Base-by-base conservation (phyloP, 2,113 vertebrate species). In the Phalacrocorax aristotelis region DNA sequence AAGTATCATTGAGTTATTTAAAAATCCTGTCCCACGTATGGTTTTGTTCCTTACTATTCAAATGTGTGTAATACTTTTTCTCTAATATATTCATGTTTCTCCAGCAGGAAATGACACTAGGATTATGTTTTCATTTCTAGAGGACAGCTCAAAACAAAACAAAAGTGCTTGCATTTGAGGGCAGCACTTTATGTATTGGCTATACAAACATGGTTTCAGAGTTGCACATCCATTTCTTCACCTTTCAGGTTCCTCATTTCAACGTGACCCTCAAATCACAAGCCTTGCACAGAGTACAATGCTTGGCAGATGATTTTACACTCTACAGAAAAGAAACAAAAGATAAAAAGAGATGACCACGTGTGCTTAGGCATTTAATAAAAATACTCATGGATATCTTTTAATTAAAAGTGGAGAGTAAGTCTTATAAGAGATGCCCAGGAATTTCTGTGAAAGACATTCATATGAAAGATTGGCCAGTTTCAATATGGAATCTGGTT, bases 401-500 rank as follows among this genome's bases (percentile, higher is more conserved):
- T 80, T 88, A 95, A 97, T 97, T 95, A 95, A 89, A 94, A 87
- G 36, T 72, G 83, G 95, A 95, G 65, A 93, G 42, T 92, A 95
- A 97, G 83, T 83, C 77, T 97, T 97, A 72, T 54, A 97, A 94
- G 74, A 95, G 81, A 89, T 95, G 89, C 91, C 61, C 46, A 87
- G 70, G 38, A 95, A 93, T 92, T 92, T 97, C 93, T 97, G 93
- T 21, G 30, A 93, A 97, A 96, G 44, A 76, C 74, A 91, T 97
- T 95, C 81, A 36, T 91, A 36, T 92, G 95, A 95, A 95, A 84
- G 94, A 95, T 74, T 94, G 93, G 81, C 78, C 70, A 83, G 80
- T 87, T 96, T 95, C 95, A 82, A 18, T 91, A 91, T 48, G 75
- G 91, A 95, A 97, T 97, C 95, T 96, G 96, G 61, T 96, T 95